Evolutionary conservation across 1,140 invertebrate genomes (phyloP).

Genomic region (Eciton burchellii): DNA sequence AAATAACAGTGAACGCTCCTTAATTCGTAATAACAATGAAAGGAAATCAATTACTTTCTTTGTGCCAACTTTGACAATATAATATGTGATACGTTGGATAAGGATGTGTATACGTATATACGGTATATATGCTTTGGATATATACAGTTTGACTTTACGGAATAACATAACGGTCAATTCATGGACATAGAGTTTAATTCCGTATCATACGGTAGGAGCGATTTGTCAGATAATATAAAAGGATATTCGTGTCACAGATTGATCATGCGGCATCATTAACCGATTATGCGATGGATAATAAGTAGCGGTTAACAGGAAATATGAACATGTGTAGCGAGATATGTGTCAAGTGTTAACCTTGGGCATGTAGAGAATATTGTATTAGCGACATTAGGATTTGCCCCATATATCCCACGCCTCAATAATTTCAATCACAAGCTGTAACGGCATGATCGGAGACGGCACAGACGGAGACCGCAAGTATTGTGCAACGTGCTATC

Average conservation of each 20-base stretch:
- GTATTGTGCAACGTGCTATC: conserved; percentile 11
- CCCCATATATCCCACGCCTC: conserved; percentile 51
- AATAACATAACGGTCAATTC: no score
- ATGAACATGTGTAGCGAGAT: conserved; percentile 24
- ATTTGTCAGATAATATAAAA: conserved; percentile 14
- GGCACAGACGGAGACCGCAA: neutral
- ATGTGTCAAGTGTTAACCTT: conserved; percentile 60
- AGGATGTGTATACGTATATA: no score
- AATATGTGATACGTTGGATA: no score
- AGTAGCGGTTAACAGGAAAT: conserved; percentile 1
- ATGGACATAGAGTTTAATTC: neutral
- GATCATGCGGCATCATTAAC: conserved; percentile 48
- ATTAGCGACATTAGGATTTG: conserved; percentile 48
- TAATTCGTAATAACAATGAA: no score
- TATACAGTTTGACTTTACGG: no score
- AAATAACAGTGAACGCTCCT: no score
- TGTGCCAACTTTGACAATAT: no score
- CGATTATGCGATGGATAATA: conserved; percentile 47
- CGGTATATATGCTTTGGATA: no score
- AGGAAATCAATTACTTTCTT: no score
- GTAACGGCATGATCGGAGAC: conserved; percentile 41
- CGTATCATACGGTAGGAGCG: neutral
- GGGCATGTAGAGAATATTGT: conserved; percentile 54
- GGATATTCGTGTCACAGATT: conserved; percentile 56
- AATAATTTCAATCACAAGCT: conserved; percentile 42